phyloP scores from a whole-genome alignment of 2,797 vertebrate species.

The Thaleichthys pacificus region DNA sequence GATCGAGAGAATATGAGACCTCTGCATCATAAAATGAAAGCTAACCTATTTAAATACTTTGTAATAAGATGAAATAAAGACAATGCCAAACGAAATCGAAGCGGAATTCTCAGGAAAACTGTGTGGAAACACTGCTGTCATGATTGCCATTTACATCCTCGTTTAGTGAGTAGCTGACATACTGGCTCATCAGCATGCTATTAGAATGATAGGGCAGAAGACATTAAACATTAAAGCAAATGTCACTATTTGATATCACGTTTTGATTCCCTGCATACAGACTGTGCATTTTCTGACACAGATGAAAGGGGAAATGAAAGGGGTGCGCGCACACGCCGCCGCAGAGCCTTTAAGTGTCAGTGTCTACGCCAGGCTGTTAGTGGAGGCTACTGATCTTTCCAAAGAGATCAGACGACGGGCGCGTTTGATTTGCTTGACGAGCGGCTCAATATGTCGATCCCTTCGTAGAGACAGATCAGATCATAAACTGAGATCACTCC shows the following conservation, averaged over 20 bases:
- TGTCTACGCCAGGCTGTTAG: slow-evolving; percentile 29
- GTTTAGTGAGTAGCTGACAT: slow-evolving; percentile 30
- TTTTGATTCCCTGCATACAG: slow-evolving; percentile 45
- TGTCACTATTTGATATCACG: slow-evolving; percentile 45
- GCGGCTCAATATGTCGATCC: slow-evolving; percentile 18
- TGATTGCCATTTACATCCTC: slow-evolving; percentile 20
- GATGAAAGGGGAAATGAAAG: slow-evolving; percentile 53
- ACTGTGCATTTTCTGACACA: slow-evolving; percentile 30
- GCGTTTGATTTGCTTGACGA: slow-evolving; percentile 43
- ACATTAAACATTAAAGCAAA: slow-evolving; percentile 49
- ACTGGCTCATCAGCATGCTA: slow-evolving; percentile 21
- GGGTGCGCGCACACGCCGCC: slow-evolving; percentile 27
- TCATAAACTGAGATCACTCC: slow-evolving; percentile 27
- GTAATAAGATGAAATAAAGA: slow-evolving; percentile 1
- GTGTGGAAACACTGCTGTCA: background rate
- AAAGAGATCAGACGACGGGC: slow-evolving; percentile 40
- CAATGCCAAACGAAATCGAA: background rate
- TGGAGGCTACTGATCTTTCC: slow-evolving; percentile 38
- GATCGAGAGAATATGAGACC: background rate
- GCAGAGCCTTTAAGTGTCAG: slow-evolving; percentile 37
- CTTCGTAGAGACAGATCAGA: slow-evolving; percentile 15
- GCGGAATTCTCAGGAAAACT: background rate
- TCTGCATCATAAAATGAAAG: background rate
- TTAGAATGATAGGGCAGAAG: slow-evolving; percentile 24
- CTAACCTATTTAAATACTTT: background rate